These are phyloP conservation scores for Drosophila pseudoobscura DNA, from an alignment of 1,140 invertebrate genomes.

Conservation along the genomic window DNA sequence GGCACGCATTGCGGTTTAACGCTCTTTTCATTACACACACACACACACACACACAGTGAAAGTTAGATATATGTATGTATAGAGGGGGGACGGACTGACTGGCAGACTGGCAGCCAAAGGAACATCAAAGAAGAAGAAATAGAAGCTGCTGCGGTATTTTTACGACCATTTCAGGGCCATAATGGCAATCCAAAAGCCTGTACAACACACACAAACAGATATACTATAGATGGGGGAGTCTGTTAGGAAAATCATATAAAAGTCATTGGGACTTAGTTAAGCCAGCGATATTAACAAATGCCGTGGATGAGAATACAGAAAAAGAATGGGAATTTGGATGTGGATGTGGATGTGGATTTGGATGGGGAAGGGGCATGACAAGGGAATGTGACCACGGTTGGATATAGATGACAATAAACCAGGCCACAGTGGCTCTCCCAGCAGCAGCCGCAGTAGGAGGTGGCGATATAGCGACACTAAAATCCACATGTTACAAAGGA, in stretches of 20 bases:
- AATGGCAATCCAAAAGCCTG: constrained; percentile 50
- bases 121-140: constrained; percentile 31
- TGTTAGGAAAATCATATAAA: constrained; percentile 69
- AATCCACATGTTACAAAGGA: constrained; percentile 68
- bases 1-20: constrained; percentile 63
- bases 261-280: constrained; percentile 80
- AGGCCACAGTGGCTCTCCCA: constrained; percentile 25
- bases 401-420: constrained; percentile 46
- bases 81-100: constrained; percentile 14
- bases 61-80: neutral
- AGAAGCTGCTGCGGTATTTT: constrained; percentile 57
- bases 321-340: neutral
- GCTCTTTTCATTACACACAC: constrained; percentile 32
- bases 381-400: no score
- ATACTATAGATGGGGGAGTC: neutral
- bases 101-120: constrained; percentile 37
- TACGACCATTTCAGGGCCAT: constrained; percentile 56
- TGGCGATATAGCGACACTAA: constrained; percentile 65
- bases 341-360: neutral
- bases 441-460: constrained; percentile 18
- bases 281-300: constrained; percentile 77
- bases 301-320: constrained; percentile 25
- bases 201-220: constrained; percentile 7
- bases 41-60: neutral
- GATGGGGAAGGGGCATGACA: constrained; percentile 14